Evolutionary conservation across 2,113 vertebrate genomes (phyloP), one percentile per base, ranked within the genome.

Genomic region (Hydrolagus affinis): DNA sequence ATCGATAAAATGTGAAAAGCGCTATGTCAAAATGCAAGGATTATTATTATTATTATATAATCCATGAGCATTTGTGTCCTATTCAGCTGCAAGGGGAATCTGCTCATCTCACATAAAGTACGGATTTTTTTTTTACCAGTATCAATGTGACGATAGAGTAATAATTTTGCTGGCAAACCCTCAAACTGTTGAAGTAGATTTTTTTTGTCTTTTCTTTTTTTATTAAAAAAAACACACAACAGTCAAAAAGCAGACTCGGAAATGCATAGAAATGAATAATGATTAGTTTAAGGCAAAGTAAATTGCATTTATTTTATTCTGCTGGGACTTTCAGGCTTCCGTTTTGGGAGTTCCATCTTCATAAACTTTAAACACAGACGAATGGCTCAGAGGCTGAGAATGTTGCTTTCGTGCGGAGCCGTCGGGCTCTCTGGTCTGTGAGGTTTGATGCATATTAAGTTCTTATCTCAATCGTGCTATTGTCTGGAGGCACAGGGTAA

Each of bases 81-180:
- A n/a, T n/a, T n/a, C n/a, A n/a, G n/a, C n/a, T n/a, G n/a, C n/a
- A n/a, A n/a, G n/a, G n/a, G n/a, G n/a, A n/a, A n/a, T n/a, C n/a
- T n/a, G n/a, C n/a, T n/a, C n/a, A n/a, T n/a, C n/a, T n/a, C n/a
- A n/a, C n/a, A n/a, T n/a, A n/a, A n/a, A n/a, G n/a, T n/a, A n/a
- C n/a, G n/a, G n/a, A n/a, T n/a, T 30, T 32, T 83, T 83, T 83
- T 66, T 83, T 66, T 66, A 83, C 78, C 44, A 44, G 66, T 14
- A 64, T 83, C 62, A 66, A 83, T 30, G 25, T 15, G 19, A 83
- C 19, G 23, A 83, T 28, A 19, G 15, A 66, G 14, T 64, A 44
- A 6, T 44, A 44, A n/a, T 44, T 44, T 6, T 44, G 44, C 44
- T 3, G 44, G 44, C 44, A 44, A 44, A 44, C 44, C 44, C 44